Conservation (phyloP, 2,113 vertebrate species). For the Thamnaconus septentrionalis region DNA sequence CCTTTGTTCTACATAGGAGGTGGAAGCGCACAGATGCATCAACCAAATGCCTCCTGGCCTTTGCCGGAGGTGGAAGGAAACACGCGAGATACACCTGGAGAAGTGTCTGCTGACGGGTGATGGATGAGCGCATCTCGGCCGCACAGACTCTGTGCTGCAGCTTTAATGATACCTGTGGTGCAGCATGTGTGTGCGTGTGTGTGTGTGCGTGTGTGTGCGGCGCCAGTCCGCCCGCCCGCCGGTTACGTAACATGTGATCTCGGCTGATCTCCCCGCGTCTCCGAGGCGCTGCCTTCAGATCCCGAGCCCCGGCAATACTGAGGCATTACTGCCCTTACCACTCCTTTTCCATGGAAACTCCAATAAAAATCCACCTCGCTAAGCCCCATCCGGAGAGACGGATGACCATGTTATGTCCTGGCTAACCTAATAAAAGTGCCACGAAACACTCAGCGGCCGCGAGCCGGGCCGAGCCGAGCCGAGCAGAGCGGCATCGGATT, state of each 20-base stretch:
- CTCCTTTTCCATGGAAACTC: slow-evolving; percentile 59
- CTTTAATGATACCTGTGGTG: slow-evolving; percentile 1
- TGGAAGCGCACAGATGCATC: slow-evolving; percentile 47
- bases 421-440: slow-evolving; percentile 39
- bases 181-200: slow-evolving; percentile 11
- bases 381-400: slow-evolving; percentile 31
- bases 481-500: slow-evolving; percentile 21
- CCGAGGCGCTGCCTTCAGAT: slow-evolving; percentile 17
- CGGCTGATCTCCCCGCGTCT: slow-evolving; percentile 11
- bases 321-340: slow-evolving; percentile 36
- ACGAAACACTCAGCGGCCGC: slow-evolving; percentile 22
- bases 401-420: slow-evolving; percentile 49
- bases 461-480: slow-evolving; percentile 40
- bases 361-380: slow-evolving; percentile 33
- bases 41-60: slow-evolving; percentile 47
- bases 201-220: too few species aligned
- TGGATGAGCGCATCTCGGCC: slow-evolving; percentile 32
- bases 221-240: not conserved
- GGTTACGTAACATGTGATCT: slow-evolving; percentile 44
- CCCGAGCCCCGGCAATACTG: slow-evolving; percentile 21
- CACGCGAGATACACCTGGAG: slow-evolving; percentile 6
- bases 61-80: slow-evolving; percentile 23
- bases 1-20: slow-evolving; percentile 63
- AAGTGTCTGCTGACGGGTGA: slow-evolving; percentile 17
- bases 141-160: slow-evolving; percentile 21